Conservation (phyloP, 35 echinoderm and acorn worm species). For the Ptychodera flava region DNA sequence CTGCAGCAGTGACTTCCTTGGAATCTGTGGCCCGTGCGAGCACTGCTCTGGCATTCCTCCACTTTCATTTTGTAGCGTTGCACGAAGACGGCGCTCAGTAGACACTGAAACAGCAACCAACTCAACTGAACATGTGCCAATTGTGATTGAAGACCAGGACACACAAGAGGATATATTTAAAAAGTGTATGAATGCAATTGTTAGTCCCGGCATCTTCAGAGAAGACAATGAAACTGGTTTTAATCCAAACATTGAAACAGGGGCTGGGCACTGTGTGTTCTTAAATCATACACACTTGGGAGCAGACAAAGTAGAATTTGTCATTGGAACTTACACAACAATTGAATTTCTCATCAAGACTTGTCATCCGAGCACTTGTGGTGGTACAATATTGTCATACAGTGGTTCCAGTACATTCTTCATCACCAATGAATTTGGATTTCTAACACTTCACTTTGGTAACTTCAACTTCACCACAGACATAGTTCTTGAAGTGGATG, state of each 20-base stretch:
- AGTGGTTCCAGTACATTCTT: constrained; percentile 44
- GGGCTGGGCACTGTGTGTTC: constrained; percentile 36
- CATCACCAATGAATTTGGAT: constrained; percentile 29
- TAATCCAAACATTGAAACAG: background rate
- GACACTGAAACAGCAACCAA: background rate
- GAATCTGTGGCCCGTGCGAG: background rate
- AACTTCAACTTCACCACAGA: constrained; percentile 45
- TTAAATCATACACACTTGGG: constrained; percentile 33
- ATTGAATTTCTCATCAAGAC: constrained; percentile 57
- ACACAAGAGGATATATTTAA: background rate
- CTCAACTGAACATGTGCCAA: background rate
- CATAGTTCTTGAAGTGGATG: constrained; percentile 18
- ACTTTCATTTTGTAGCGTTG: background rate
- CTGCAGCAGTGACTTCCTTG: background rate
- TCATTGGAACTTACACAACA: constrained; percentile 13
- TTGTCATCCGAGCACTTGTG: constrained; percentile 28
- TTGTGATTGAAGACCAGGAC: background rate
- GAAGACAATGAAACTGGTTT: background rate
- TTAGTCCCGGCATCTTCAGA: background rate
- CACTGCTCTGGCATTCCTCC: no score
- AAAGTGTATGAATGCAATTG: background rate
- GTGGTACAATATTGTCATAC: constrained; percentile 69
- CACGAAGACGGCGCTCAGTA: background rate
- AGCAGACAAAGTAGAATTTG: constrained; percentile 20
- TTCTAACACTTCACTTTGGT: constrained; percentile 48